Base-by-base conservation (phyloP, 2,888 invertebrate genomes). In the Agapostemon virescens region DNA sequence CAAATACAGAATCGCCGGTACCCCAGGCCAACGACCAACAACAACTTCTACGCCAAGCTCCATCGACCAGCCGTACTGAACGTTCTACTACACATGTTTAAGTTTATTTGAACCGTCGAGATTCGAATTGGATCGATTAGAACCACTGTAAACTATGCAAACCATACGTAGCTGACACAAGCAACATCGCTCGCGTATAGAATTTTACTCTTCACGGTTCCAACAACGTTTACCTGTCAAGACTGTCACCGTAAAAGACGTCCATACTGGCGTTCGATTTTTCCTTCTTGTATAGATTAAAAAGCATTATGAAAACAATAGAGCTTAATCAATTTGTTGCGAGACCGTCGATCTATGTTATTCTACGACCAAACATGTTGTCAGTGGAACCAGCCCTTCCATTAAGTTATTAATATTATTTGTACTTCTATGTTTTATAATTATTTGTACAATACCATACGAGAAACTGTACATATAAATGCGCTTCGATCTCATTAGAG, bases 61-160 rank as follows among this genome's bases (percentile, higher is more conserved):
- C 85, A 80, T 74, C 84, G 87, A 73, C 84, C 87, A 68, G 79
- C 84, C 63, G 55, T 87, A 72, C 82, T 86, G 45, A 86, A 87
- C 58, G 79, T 81, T 61, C 74, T 86, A 69, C 71, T 87, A 23
- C 83, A 86, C 58, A 79, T 86, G 71, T 81, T 87, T 49, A 85
- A 81, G 61, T 58, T 71, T 61, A 79, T 82, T 63, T 84, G 68
- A 82, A 40, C 4, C 55, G 52, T 45, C 38, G 36, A 23, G 9
- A 70, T 20, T 9, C 45, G 15, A 49, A 63, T 26, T 36, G 64
- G 45, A 40, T 30, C 36, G 17, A 26, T 64, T 13, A 15, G n/a
- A 40, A 52, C 7, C 30, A 42, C 67, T 45, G 26, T 55, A 55
- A 55, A 42, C 42, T 42, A 42, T 67, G 45, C 20, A 67, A 67